These are phyloP conservation scores for Cosmorhoe ocellata DNA, from an alignment of 2,888 invertebrate genomes.

Conservation along the genomic window DNA sequence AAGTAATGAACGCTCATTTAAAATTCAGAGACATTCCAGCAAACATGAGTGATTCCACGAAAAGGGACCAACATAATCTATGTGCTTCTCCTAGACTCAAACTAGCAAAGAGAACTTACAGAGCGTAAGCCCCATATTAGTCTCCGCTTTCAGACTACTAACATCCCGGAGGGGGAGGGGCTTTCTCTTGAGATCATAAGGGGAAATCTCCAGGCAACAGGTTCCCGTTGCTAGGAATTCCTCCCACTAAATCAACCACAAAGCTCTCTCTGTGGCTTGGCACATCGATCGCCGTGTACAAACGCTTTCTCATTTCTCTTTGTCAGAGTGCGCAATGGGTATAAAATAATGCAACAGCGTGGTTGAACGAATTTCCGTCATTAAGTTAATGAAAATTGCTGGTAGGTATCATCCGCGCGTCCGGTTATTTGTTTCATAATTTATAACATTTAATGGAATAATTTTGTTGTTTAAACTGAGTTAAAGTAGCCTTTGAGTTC, in stretches of 20 bases:
- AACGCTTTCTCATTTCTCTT: not conserved
- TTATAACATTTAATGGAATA: conserved; percentile 14
- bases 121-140: conserved; percentile 52
- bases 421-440: conserved; percentile 25
- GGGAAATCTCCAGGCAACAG: conserved; percentile 50
- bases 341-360: not conserved
- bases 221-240: conserved; percentile 49
- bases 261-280: conserved; percentile 3
- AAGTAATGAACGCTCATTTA: conserved; percentile 6
- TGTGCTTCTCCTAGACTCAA: conserved; percentile 34
- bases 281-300: conserved; percentile 16
- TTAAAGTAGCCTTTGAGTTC: not conserved
- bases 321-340: conserved; percentile 16
- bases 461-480: conserved; percentile 9
- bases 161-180: conserved; percentile 17
- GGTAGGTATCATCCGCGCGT: conserved; percentile 32
- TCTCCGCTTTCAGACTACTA: conserved; percentile 37
- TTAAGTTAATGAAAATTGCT: conserved; percentile 36
- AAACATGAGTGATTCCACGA: conserved; percentile 7
- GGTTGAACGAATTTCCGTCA: conserved; percentile 15
- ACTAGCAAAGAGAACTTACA: conserved; percentile 44
- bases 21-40: conserved; percentile 4
- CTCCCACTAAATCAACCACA: conserved; percentile 24
- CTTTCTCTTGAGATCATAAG: conserved; percentile 15
- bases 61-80: conserved; percentile 8